phyloP scores from a whole-genome alignment of 2,797 vertebrate genomes.

The Sebastes matsubarae region DNA sequence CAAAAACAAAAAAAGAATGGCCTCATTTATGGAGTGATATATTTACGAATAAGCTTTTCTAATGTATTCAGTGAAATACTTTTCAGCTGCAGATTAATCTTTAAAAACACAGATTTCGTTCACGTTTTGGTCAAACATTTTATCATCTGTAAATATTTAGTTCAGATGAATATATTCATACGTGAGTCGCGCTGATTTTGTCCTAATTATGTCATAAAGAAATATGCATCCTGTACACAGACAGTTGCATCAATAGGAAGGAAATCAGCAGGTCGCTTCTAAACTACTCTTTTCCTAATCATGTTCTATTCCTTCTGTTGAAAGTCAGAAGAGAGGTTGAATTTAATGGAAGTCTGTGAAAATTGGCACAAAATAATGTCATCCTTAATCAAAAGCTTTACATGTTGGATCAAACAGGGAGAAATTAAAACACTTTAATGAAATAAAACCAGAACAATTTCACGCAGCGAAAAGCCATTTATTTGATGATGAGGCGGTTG shows the following conservation, averaged over 20 bases:
- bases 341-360: not conserved
- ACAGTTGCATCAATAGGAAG: not conserved
- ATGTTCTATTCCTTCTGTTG: not conserved
- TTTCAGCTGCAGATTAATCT: not conserved
- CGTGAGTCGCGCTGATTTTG: not conserved
- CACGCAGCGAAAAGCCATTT: not conserved
- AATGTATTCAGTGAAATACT: conserved; percentile 5
- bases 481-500: not conserved
- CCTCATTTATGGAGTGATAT: conserved; percentile 26
- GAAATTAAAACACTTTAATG: no score
- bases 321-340: not conserved
- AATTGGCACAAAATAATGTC: not conserved
- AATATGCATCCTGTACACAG: not conserved
- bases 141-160: not conserved
- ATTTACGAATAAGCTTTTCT: not conserved
- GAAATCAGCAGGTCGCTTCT: not conserved
- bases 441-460: not conserved
- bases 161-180: not conserved
- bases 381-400: not conserved
- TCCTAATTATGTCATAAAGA: not conserved
- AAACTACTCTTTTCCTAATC: not conserved
- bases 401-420: not conserved
- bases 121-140: not conserved
- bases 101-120: not conserved
- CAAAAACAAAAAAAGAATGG: not conserved